Evolutionary conservation across 1,140 invertebrate genomes (phyloP).

Genomic region (Drosophila mojavensis): DNA sequence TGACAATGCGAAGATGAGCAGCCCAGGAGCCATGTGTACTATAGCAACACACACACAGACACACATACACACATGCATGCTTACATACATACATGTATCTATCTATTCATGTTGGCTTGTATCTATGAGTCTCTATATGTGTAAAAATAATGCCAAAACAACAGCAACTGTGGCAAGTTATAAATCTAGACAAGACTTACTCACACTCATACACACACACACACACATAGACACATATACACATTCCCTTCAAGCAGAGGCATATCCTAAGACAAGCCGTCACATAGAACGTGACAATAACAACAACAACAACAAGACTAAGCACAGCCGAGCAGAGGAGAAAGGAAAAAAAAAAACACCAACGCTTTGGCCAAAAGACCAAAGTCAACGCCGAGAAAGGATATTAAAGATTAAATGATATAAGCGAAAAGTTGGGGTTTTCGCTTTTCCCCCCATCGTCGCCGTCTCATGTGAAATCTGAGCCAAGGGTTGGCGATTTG

Average conservation of each 20-base stretch:
- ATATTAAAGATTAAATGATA: conserved; percentile 83
- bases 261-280: conserved; percentile 62
- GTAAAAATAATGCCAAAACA: conserved; percentile 51
- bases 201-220: conserved; percentile 25
- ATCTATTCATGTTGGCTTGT: conserved; percentile 27
- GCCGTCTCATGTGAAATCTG: conserved; percentile 60
- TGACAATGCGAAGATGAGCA: conserved; percentile 68
- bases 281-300: conserved; percentile 60
- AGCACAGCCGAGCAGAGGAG: background rate
- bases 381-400: conserved; percentile 79
- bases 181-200: conserved; percentile 73
- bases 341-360: conserved; percentile 10
- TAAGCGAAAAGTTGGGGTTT: conserved; percentile 68
- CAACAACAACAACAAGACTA: conserved; percentile 42
- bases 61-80: conserved; percentile 3
- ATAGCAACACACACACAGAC: conserved; percentile 30
- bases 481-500: conserved; percentile 61
- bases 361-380: conserved; percentile 55
- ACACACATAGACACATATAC: conserved; percentile 1
- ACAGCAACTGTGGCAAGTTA: conserved; percentile 68
- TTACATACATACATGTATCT: conserved; percentile 19
- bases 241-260: conserved; percentile 20
- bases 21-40: conserved; percentile 61
- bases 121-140: conserved; percentile 38
- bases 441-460: conserved; percentile 17